Base-by-base conservation (phyloP, 2,797 vertebrate genomes). In the Gobionotothen gibberifrons region DNA sequence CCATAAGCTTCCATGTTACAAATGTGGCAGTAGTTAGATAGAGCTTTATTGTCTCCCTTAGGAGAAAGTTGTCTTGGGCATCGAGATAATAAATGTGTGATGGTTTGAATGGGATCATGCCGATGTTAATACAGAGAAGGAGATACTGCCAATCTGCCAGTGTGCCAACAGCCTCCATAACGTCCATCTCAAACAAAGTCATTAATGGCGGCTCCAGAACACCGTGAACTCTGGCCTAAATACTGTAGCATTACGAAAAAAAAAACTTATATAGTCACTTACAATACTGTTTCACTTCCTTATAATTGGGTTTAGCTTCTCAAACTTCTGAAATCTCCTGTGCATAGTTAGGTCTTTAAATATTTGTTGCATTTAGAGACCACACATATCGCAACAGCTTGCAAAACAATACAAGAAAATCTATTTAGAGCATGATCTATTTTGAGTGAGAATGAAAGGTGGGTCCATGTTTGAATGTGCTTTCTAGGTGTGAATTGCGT, bases 401-500 rank as follows among this genome's bases (percentile, higher is more conserved):
- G 58, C 21, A 68, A 74, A 77, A 81, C 78, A 83, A 78, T 44
- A 26, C 1, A 15, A 43, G 32, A 58, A 26, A 49, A 60, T 73
- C 72, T 76, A 76, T 79, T 81, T 53, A 15, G 68, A 65, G 42
- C 9, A 0, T 19, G 16, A 47, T 74, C 74, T 84, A 81, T 60
- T 84, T 71, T 46, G 9, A 75, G 53, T 5, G 49, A 40, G 49
- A 86, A 76, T 77, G 56, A 56, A 75, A 67, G 16, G 64, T 43
- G 64, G 60, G 19, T 56, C 52, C 7, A 32, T 69, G 46, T 44
- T 46, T 55, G 29, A 69, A 14, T 32, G 26, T 59, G 49, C 59
- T 69, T 48, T 74, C 68, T 60, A 70, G 74, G 69, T 70, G 59
- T 9, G 53, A 61, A 74, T 56, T 72, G 54, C 75, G 58, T 74